A percentile compares a stretch with the other conserved stretches of the same genome.
Conservation (phyloP, 2,888 invertebrate genomes). For the Eudemis profundana region DNA sequence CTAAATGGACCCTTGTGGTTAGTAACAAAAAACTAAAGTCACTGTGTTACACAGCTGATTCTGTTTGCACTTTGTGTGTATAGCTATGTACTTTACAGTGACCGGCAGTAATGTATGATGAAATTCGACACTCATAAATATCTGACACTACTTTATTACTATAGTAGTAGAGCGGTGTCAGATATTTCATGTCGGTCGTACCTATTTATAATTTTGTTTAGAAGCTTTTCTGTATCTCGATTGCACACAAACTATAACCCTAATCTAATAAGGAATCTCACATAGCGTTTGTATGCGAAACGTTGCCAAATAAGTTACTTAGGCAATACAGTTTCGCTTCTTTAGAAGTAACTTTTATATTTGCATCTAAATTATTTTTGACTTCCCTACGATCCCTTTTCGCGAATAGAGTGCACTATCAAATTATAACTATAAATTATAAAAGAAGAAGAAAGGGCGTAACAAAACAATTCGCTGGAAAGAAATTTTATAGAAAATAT, state of each 20-base stretch:
- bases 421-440: too few species aligned
- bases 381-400: too few species aligned
- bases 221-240: not conserved
- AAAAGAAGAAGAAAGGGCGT: too few species aligned
- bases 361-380: not conserved
- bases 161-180: too few species aligned
- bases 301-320: not conserved
- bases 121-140: too few species aligned
- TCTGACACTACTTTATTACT: too few species aligned
- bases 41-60: not conserved
- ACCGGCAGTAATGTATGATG: too few species aligned
- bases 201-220: not conserved
- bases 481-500: too few species aligned
- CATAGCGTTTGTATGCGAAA: not conserved
- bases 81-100: too few species aligned
- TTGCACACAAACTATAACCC: not conserved
- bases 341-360: not conserved
- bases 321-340: not conserved
- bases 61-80: not conserved
- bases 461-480: too few species aligned
- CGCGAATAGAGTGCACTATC: too few species aligned
- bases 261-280: not conserved
- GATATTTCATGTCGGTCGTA: too few species aligned
- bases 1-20: conserved; percentile 19
- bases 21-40: conserved; percentile 2